Percentiles rank a stretch among this genome's conserved stretches.
These are phyloP conservation scores for Carettochelys insculpta DNA, from an alignment of 2,113 vertebrate species.

Conservation along the genomic window DNA sequence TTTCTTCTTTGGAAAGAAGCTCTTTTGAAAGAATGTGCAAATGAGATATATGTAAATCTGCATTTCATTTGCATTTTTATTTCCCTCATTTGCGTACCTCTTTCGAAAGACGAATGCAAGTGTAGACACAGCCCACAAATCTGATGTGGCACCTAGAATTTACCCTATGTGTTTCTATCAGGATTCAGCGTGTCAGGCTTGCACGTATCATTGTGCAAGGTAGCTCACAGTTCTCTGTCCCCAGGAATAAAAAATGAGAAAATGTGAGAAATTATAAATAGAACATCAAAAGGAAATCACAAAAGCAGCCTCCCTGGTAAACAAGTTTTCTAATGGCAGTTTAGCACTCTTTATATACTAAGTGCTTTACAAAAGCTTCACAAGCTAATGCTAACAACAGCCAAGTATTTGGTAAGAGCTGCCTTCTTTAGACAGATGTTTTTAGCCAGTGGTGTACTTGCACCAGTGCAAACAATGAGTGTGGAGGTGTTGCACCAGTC, in stretches of 20 bases:
- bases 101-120: too few relatives aligned
- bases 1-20: too few relatives aligned
- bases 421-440: background rate
- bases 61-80: too few relatives aligned
- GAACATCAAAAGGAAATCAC: background rate
- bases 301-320: background rate
- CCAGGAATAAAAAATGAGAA: constrained; percentile 42
- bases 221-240: constrained; percentile 26
- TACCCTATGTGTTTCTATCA: constrained; percentile 37
- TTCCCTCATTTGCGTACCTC: too few relatives aligned
- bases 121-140: too few relatives aligned
- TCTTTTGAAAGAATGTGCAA: too few relatives aligned
- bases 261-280: constrained; percentile 23
- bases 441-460: background rate
- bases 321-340: background rate
- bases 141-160: constrained; percentile 26
- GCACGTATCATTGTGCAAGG: constrained; percentile 24
- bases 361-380: background rate
- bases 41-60: too few relatives aligned
- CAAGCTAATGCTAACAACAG: background rate
- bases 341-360: background rate
- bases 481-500: background rate
- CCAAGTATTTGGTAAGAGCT: background rate
- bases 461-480: background rate
- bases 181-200: constrained; percentile 39